A percentile compares a stretch with the other conserved stretches of the same genome.
Conservation (phyloP, 2,113 vertebrate genomes). For the Passer montanus region DNA sequence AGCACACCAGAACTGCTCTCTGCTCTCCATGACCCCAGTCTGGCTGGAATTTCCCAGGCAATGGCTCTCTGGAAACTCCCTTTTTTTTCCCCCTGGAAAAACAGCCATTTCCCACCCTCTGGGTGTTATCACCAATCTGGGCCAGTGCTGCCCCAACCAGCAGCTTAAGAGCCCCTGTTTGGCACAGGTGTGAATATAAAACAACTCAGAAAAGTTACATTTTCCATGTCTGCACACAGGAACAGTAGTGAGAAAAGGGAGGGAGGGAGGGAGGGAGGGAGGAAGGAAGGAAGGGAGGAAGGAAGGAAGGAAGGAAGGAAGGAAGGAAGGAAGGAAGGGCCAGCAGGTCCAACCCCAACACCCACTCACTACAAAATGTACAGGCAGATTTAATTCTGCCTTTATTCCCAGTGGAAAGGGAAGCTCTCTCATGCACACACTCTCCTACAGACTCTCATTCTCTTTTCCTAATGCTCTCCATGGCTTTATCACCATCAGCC, state of each 20-base stretch:
- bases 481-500: not conserved
- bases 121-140: not conserved
- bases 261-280: no score
- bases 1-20: not conserved
- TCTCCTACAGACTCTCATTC: accelerated
- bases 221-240: not conserved
- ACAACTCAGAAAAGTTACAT: not conserved
- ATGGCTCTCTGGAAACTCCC: not conserved
- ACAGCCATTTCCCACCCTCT: not conserved
- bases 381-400: not conserved
- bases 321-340: no score
- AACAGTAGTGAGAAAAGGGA: not conserved
- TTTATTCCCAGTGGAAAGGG: not conserved
- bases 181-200: not conserved
- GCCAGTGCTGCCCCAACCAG: not conserved
- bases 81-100: not conserved
- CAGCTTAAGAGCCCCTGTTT: not conserved
- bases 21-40: not conserved
- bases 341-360: not conserved
- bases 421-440: not conserved
- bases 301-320: no score
- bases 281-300: not conserved
- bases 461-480: not conserved
- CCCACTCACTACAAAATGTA: not conserved
- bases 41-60: not conserved